Evolutionary conservation across 1,140 invertebrate species (phyloP), one percentile per base, ranked within the genome.

Genomic region (Aphidius gifuensis): DNA sequence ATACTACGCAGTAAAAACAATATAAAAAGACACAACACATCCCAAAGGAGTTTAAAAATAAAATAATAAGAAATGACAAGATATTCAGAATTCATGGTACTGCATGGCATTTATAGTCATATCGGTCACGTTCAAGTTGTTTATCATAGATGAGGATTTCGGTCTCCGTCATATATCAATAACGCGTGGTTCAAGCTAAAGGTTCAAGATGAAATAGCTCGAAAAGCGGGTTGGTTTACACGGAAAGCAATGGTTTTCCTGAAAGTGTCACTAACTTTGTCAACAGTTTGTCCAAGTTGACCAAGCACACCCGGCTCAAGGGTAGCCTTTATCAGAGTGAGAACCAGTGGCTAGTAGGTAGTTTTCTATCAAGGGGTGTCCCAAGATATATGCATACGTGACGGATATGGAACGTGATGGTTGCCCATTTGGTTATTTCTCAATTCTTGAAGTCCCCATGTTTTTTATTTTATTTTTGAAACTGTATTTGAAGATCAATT

Each of bases 331-430:
- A 43, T 55, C 11, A 45, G 56, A 16, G 57, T 11, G n/a, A 23
- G 42, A 49, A 47, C 46, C 43, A 23, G 65, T 64, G 67, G 65
- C 63, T 51, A 61, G 48, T 61, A 61, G 66, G 62, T 65, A 68
- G 61, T 68, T 68, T 65, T 48, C 47, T 40, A 55, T 51, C 58
- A 58, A 51, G 61, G 64, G 71, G 69, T 72, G 75, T 80, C 77
- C 74, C 78, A 80, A 80, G 77, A 81, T 81, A 81, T 81, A 81
- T 81, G 78, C 79, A 81, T 80, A 81, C 79, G 80, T 81, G 80
- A 81, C 79, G 73, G 79, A 80, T 73, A 68, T 58, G 62, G 71
- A 70, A 78, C 76, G 78, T 80, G 76, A 79, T 73, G 66, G 66
- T 71, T 69, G 61, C 43, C 43, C 59, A 53, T 58, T 54, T 16